Base-by-base conservation (phyloP, 2,797 vertebrate species). In the Oreochromis mossambicus region DNA sequence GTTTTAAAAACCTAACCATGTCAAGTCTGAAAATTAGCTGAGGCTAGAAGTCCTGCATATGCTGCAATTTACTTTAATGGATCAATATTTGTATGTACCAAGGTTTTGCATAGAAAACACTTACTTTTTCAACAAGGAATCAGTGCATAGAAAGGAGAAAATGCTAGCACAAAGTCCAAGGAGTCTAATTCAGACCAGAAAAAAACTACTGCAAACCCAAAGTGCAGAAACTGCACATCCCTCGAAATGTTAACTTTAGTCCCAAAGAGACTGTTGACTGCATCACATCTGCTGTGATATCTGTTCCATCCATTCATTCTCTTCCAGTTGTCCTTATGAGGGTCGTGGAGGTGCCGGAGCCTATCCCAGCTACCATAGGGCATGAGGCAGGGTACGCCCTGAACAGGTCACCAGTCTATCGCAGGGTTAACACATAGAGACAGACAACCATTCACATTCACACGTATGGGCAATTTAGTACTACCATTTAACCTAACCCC, bases 401-500 rank as follows among this genome's bases (percentile, higher is more conserved):
- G 10, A 36, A n/a, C 58, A n/a, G 32, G 32, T 63, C 36, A 3
- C 8, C 34, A 36, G 34, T 36, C 34, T 36, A 8, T 8, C 8
- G 36, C 36, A 38, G 36, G 8, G 36, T 36, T 9, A 36, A 36
- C 36, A 36, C n/a, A n/a, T n/a, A n/a, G n/a, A n/a, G n/a, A n/a
- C 36, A 38, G 36, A 38, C 36, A 38, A 38, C 36, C 36, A 38
- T 26, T 5, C 17, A 36, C 32, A 63, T 19, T 61, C 56, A 61
- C 56, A 34, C n/a, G 7, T 63, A n/a, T 12, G 58, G 10, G 58
- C 10, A 36, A 36, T 63, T 36, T n/a, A 63, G 32, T 12, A 3
- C 17, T 19, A 1, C 32, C 0, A 12, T 36, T 63, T 0, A 12
- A 1, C 17, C 32, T 36, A n/a, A 63, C 10, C 17, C 17, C 58